Conservation (phyloP, 1,140 invertebrate genomes). For the Argopecten irradians region DNA sequence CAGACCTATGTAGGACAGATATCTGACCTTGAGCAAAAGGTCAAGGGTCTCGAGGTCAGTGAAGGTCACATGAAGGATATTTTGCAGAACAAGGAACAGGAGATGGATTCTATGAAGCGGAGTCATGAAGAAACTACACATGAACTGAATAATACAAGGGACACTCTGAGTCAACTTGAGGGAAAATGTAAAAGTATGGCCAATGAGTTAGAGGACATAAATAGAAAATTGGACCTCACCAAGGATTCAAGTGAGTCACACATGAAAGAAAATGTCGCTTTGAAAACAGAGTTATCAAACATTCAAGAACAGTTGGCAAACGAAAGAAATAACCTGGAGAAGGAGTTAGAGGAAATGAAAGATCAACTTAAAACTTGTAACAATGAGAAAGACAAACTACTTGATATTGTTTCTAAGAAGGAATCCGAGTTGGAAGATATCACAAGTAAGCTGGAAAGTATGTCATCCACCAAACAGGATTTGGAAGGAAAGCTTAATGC, state of each 20-base stretch:
- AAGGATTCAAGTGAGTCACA: conserved; percentile 36
- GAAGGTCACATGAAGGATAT: conserved; percentile 49
- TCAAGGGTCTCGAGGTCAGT: conserved; percentile 31
- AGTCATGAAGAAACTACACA: conserved; percentile 15
- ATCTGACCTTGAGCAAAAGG: conserved; percentile 42
- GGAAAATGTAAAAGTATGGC: conserved; percentile 41
- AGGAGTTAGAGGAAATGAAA: conserved; percentile 33
- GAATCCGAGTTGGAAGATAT: conserved; percentile 25
- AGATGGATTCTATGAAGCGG: conserved; percentile 23
- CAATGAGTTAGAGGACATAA: conserved; percentile 7
- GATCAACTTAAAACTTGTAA: not conserved
- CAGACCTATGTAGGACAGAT: conserved; percentile 27
- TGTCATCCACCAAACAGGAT: conserved; percentile 28
- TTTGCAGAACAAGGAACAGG: conserved; percentile 54
- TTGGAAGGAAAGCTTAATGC: not conserved
- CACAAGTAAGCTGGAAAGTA: not conserved
- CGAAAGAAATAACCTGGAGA: conserved; percentile 32
- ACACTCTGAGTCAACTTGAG: conserved; percentile 37
- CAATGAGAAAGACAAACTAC: conserved; percentile 42
- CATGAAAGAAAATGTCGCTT: conserved; percentile 40
- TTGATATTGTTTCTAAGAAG: conserved; percentile 37
- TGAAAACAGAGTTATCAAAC: conserved; percentile 25
- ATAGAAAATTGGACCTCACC: conserved; percentile 35
- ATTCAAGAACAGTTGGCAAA: conserved; percentile 35
- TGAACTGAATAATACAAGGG: conserved; percentile 41